These are phyloP conservation scores for Laothoe populi DNA, from an alignment of 2,888 invertebrate species.

Conservation along the genomic window DNA sequence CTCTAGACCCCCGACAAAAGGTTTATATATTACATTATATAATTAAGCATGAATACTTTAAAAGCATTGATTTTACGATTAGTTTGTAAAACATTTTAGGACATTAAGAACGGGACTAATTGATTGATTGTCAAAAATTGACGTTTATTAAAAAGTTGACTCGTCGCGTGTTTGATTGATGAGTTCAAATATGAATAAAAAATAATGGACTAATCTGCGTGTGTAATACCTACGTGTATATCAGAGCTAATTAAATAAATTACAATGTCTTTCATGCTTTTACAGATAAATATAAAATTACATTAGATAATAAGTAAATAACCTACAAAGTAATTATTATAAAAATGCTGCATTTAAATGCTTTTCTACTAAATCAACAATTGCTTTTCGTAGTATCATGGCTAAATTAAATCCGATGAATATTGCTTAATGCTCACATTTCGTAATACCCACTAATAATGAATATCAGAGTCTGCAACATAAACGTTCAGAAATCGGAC, in stretches of 20 bases:
- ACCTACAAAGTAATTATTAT: not conserved
- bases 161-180: slow-evolving; percentile 22
- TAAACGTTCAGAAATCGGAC: slow-evolving; percentile 10
- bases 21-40: too few relatives aligned
- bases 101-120: slow-evolving; percentile 15
- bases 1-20: too few relatives aligned
- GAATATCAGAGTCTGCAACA: slow-evolving; percentile 18
- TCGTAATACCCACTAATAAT: slow-evolving; percentile 20
- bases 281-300: too few relatives aligned
- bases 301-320: too few relatives aligned
- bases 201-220: not conserved
- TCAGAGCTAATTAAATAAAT: too few relatives aligned
- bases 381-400: not conserved
- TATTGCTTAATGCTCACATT: slow-evolving; percentile 11
- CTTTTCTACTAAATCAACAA: not conserved
- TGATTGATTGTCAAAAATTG: slow-evolving; percentile 27
- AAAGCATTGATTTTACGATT: slow-evolving; percentile 1
- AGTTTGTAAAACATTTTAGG: slow-evolving; percentile 5
- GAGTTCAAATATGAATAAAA: slow-evolving; percentile 23
- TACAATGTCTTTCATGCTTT: too few relatives aligned
- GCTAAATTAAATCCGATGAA: slow-evolving; percentile 1
- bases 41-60: not conserved
- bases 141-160: slow-evolving; percentile 29
- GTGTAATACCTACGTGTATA: too few relatives aligned
- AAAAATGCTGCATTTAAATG: too few relatives aligned